Evolutionary conservation across 1,140 invertebrate species (phyloP), one percentile per base, ranked within the genome.

Genomic region (Amyelois transitella): DNA sequence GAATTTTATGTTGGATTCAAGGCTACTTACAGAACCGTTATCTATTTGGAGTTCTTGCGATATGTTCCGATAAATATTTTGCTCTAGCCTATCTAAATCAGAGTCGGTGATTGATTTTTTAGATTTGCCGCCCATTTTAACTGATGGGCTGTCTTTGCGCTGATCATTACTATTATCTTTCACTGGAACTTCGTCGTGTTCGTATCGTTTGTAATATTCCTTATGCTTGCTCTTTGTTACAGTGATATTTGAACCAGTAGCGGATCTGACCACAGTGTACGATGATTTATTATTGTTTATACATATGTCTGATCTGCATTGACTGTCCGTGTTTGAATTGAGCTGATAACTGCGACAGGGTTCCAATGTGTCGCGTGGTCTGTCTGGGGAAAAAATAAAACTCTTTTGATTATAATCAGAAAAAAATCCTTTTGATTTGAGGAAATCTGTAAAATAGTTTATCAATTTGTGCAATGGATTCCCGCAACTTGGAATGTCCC

Each of bases 1-100:
- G 20, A 81, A 64, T 66, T 86, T 80, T 21, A 83, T 72, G 25
- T 81, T 76, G 1, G 77, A 80, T 25, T 86, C 80, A 0, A 83
- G 57, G 19, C 66, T 76, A 53, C 53, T 63, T 1, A 54, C 19
- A 0, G 75, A 70, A 24, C 53, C 65, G 5, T 72, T 64, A 4
- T 77, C 66, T 0, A 70, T 72, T 58, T 79, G 77, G 5, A 82
- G 58, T 48, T 81, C 69, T 53, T 76, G 66, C 0, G 82, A 84
- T 1, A 79, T 66, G 18, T 75, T 81, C 10, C 48, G 66, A 18
- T 69, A 69, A 51, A 84, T 63, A 53, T 73, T 76, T 24, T 56
- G 61, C 69, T 85, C 80, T 38, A 81, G 25, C 60, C 75, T 72
- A 25, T 81, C 77, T 8, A 82, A 58, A 18, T 77, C 74, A 0